These are phyloP conservation scores for Malacoraja senta DNA, from an alignment of 2,797 vertebrate genomes.

Conservation along the genomic window DNA sequence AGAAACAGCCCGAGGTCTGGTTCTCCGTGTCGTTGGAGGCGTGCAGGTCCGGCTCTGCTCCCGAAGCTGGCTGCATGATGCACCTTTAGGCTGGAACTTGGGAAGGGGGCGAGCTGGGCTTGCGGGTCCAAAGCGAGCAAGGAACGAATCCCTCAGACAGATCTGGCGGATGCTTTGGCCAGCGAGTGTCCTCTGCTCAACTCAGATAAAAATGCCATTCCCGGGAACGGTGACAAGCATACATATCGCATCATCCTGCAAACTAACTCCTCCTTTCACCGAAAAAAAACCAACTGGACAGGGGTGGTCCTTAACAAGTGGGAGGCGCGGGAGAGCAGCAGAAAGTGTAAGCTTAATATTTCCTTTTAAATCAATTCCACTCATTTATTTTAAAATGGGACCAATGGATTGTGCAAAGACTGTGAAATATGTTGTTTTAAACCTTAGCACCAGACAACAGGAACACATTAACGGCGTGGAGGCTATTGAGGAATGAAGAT, in stretches of 20 bases:
- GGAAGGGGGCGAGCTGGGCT: neutral
- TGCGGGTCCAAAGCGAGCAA: no score
- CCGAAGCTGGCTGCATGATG: neutral
- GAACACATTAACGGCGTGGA: no score
- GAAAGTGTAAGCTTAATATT: no score
- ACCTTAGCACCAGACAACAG: no score
- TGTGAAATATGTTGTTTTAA: no score
- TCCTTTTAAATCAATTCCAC: no score
- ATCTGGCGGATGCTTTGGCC: neutral
- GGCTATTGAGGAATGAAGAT: no score
- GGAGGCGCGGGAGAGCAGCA: no score
- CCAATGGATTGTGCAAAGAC: no score
- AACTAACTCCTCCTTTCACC: neutral
- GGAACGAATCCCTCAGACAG: neutral
- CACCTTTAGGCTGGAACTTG: neutral
- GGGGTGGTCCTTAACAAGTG: neutral
- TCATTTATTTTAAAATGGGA: no score
- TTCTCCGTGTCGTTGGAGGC: neutral
- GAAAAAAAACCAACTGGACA: neutral
- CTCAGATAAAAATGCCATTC: neutral
- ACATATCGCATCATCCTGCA: neutral
- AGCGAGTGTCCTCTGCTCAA: neutral
- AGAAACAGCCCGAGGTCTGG: neutral
- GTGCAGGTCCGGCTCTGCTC: neutral
- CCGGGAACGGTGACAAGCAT: neutral